These are phyloP conservation scores for Henricia sp. DNA, from an alignment of 53 echinoderm and acorn worm genomes.

Conservation along the genomic window DNA sequence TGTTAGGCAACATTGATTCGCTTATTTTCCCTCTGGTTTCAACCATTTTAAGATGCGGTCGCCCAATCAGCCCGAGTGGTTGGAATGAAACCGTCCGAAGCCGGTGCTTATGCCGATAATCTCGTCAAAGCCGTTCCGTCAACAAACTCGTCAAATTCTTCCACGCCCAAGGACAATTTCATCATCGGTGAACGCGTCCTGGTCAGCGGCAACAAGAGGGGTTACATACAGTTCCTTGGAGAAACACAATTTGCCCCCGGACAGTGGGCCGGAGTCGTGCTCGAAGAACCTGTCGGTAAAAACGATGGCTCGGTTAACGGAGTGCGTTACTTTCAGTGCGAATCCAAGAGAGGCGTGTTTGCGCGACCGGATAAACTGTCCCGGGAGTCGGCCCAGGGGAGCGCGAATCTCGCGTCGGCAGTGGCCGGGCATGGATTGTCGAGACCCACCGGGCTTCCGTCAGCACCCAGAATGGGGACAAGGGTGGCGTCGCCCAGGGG, in stretches of 20 bases:
- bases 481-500: conserved; percentile 85
- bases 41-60: conserved; percentile 77
- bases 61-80: conserved; percentile 94
- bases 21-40: background rate
- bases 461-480: conserved; percentile 96
- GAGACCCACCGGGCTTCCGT: conserved; percentile 82
- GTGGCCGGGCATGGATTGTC: conserved; percentile 63
- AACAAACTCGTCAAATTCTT: conserved; percentile 43
- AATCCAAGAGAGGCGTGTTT: conserved; percentile 90
- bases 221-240: conserved; percentile 92
- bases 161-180: conserved; percentile 75
- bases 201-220: conserved; percentile 94
- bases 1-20: background rate
- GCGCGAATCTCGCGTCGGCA: conserved; percentile 56
- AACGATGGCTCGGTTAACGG: conserved; percentile 97
- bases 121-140: conserved; percentile 63
- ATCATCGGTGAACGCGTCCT: conserved; percentile 93
- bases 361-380: conserved; percentile 93
- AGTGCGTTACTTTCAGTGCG: conserved; percentile 96
- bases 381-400: conserved; percentile 77
- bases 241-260: conserved; percentile 93
- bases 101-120: conserved; percentile 79
- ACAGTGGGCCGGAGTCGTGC: conserved; percentile 96
- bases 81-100: conserved; percentile 91
- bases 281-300: conserved; percentile 90